Conservation (phyloP, 2,888 invertebrate genomes). For the Agrenia bidenticulata region DNA sequence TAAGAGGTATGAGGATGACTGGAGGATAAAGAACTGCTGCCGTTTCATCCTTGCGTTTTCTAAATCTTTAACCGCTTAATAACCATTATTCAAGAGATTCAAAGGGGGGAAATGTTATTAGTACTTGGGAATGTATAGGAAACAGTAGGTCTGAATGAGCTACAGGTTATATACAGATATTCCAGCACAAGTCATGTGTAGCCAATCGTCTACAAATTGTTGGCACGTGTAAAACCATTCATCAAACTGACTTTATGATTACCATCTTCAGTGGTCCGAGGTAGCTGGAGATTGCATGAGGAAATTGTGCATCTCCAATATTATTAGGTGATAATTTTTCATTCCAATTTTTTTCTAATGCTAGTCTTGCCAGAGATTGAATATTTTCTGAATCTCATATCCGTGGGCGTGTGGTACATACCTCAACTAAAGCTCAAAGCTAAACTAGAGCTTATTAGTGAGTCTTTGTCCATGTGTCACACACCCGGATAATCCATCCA, state of each 20-base stretch:
- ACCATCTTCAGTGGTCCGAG: no score
- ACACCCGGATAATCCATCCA: conserved; percentile 11
- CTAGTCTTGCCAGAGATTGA: no score
- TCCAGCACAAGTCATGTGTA: conserved; percentile 4
- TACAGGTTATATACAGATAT: conserved; percentile 2
- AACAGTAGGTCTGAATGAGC: background rate
- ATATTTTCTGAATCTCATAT: background rate
- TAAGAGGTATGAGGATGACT: conserved; percentile 1
- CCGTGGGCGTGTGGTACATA: background rate
- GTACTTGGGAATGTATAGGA: background rate
- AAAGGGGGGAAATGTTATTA: no score
- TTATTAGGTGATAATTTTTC: no score
- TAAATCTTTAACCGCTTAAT: conserved; percentile 8
- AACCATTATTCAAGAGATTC: background rate
- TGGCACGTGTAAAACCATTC: conserved; percentile 9
- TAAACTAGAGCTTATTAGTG: conserved; percentile 6
- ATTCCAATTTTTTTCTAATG: no score
- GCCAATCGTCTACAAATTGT: conserved; percentile 7
- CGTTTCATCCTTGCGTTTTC: conserved; percentile 6
- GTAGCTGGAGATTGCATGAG: background rate
- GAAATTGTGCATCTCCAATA: no score
- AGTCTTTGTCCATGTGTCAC: conserved; percentile 8
- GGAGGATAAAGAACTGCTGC: background rate
- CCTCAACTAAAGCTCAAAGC: background rate
- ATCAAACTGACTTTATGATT: conserved; percentile 1